phyloP scores from a whole-genome alignment of 2,113 vertebrate genomes.

The Cacatua alba region DNA sequence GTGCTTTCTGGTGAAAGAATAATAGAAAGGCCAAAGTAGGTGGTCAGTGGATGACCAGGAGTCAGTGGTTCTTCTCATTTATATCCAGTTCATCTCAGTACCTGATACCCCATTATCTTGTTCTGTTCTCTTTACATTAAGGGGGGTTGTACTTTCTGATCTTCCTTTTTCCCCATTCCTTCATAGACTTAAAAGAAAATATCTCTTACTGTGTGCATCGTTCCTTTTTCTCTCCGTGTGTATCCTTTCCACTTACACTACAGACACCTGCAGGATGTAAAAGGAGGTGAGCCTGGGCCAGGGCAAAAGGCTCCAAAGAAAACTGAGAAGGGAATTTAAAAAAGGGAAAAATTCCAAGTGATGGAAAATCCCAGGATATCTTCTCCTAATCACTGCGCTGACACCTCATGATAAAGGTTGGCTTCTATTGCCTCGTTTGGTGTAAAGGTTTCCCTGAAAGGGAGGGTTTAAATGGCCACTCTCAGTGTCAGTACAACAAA shows the following conservation, averaged over 20 bases:
- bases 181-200: not conserved
- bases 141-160: not conserved
- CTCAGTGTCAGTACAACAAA: not conserved
- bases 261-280: not conserved
- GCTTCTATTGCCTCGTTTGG: not conserved
- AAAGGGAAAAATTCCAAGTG: not conserved
- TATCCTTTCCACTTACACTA: not conserved
- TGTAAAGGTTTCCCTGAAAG: not conserved
- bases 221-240: not conserved
- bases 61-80: not conserved
- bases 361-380: not conserved
- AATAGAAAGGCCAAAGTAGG: not conserved
- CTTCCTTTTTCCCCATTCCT: not conserved
- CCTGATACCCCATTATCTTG: not conserved
- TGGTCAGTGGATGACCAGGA: not conserved
- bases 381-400: not conserved
- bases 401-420: not conserved
- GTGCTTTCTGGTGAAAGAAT: not conserved
- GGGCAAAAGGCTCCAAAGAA: not conserved
- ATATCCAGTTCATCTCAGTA: not conserved
- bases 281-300: conserved; percentile 6
- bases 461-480: not conserved
- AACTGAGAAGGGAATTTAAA: not conserved
- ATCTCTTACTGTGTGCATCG: not conserved
- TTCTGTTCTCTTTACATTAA: not conserved